A percentile compares a stretch with the other conserved stretches of the same genome.
These are phyloP conservation scores for Byasa hedistus DNA, from an alignment of 2,888 invertebrate genomes.

Conservation along the genomic window DNA sequence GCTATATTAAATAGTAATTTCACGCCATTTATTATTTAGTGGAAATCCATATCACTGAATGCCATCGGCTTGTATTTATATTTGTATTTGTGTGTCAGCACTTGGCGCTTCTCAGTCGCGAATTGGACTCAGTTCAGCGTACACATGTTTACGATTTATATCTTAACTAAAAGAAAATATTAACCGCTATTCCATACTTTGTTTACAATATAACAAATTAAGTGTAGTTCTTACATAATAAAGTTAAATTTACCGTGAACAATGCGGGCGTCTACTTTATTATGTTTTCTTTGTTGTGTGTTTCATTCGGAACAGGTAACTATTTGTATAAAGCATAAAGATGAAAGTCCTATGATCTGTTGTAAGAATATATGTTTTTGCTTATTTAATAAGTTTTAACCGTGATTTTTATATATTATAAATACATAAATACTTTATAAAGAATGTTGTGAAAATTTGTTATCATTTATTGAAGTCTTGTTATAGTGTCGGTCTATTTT, in stretches of 20 bases:
- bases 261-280: conserved; percentile 27
- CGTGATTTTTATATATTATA: too few relatives aligned
- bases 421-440: too few relatives aligned
- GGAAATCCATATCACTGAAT: neutral
- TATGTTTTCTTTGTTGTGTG: conserved; percentile 31
- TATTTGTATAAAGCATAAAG: conserved; percentile 12
- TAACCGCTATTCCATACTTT: neutral
- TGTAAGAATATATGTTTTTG: neutral
- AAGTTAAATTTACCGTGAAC: conserved; percentile 9
- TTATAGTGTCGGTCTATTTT: too few relatives aligned
- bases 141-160: neutral
- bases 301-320: conserved; percentile 34
- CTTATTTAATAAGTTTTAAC: too few relatives aligned
- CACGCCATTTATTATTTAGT: too few relatives aligned
- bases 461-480: too few relatives aligned
- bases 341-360: neutral
- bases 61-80: neutral
- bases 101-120: conserved; percentile 3
- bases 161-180: too few relatives aligned
- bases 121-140: conserved; percentile 3
- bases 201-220: neutral
- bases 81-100: conserved; percentile 1
- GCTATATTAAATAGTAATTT: too few relatives aligned
- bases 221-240: neutral
- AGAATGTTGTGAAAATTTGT: too few relatives aligned